Evolutionary conservation across 2,113 vertebrate species (phyloP), one percentile per base, ranked within the genome.

Genomic region (Lepisosteus osseus): DNA sequence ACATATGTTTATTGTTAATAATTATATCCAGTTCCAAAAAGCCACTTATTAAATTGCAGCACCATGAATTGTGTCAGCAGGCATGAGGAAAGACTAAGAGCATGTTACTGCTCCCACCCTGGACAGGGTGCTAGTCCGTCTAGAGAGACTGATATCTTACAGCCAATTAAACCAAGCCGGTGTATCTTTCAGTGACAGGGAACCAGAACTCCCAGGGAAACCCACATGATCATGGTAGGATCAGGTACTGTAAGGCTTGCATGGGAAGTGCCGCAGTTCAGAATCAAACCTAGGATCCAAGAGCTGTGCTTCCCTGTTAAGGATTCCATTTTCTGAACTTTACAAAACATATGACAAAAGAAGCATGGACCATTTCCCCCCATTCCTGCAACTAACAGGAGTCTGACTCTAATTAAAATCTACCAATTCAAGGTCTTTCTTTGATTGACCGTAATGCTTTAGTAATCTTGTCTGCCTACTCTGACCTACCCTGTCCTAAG

Each of bases 401-500:
- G 71, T 47, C 72, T 40, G 56, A 62, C 12, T 63, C 67, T 43
- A 78, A 82, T 73, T 75, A 90, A 79, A 88, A 68, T 1, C 14
- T 4, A 81, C 78, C 80, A 72, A 87, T 78, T 79, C 72, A 41
- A 82, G 82, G 78, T 83, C 45, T 0, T 72, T 70, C 61, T 78
- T 76, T 75, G 78, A 69, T 61, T 81, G 81, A 84, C 88, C 54
- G 68, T 77, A 62, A 83, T 69, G 84, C 83, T 86, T 84, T 84
- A 64, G 84, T 78, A 86, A 85, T 84, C 85, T 87, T 83, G 84
- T 89, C 85, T 84, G 77, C 81, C 85, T 78, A 77, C 84, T 82
- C 86, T 82, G 84, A 88, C 87, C 89, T 88, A 84, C 83, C 72
- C 81, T 86, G 86, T 88, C 84, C 72, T 71, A 80, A n/a, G 3